These are phyloP conservation scores for Conistra vaccinii DNA, from an alignment of 2,888 invertebrate genomes.

Conservation along the genomic window DNA sequence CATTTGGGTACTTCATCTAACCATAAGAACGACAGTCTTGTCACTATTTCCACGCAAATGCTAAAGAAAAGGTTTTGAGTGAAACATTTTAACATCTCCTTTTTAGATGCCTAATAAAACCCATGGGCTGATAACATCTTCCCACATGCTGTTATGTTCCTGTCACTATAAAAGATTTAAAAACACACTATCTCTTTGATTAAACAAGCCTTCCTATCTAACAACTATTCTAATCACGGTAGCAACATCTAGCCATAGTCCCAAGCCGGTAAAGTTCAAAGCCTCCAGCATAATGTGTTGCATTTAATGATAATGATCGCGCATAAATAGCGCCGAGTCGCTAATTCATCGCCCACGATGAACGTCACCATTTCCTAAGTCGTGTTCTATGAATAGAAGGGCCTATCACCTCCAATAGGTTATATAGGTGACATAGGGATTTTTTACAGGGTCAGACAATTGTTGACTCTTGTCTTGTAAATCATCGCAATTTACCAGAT, in stretches of 20 bases:
- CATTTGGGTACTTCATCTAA: too few species aligned
- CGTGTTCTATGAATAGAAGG: not conserved
- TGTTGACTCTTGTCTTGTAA: too few species aligned
- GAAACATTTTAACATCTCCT: not conserved
- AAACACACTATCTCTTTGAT: not conserved
- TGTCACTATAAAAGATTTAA: not conserved
- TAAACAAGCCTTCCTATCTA: constrained; percentile 13
- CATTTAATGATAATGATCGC: constrained; percentile 63
- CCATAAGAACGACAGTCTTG: too few species aligned
- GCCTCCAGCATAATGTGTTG: constrained; percentile 53
- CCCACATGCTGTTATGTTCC: not conserved
- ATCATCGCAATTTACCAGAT: too few species aligned
- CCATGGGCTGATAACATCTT: not conserved
- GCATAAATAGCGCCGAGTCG: constrained; percentile 52
- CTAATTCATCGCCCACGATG: constrained; percentile 61
- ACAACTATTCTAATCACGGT: constrained; percentile 37
- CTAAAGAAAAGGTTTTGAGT: not conserved
- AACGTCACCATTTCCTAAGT: constrained; percentile 21
- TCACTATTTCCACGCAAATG: not conserved
- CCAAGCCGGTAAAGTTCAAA: constrained; percentile 54
- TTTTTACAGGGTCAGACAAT: not conserved
- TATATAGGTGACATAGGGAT: not conserved
- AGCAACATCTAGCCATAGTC: constrained; percentile 30
- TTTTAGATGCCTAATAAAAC: not conserved
- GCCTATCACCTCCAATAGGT: not conserved